A percentile compares a stretch with the other conserved stretches of the same genome.
phyloP scores from a whole-genome alignment of 2,888 invertebrate genomes.

The Dryococelus australis region DNA sequence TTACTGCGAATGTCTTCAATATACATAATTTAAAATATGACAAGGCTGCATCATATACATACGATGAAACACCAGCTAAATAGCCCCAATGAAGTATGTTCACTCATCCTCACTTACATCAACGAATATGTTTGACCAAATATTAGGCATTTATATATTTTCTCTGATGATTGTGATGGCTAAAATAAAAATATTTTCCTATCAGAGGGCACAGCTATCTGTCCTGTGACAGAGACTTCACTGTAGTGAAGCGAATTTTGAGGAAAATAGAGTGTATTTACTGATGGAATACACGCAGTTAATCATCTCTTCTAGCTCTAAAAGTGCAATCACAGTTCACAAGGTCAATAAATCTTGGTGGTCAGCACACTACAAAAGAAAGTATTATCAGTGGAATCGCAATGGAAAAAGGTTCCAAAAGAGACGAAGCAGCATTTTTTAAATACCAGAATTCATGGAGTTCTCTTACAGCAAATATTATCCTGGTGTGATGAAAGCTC shows the following conservation, averaged over 20 bases:
- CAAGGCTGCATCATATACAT: too few species aligned
- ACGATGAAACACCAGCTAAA: neutral
- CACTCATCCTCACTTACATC: neutral
- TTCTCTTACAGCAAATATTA: neutral
- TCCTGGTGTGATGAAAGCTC: constrained; percentile 13
- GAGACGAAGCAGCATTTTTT: constrained; percentile 6
- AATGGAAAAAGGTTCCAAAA: neutral
- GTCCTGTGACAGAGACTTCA: neutral
- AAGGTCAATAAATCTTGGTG: neutral
- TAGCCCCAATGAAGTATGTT: neutral
- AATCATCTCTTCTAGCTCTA: too few species aligned
- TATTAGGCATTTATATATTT: neutral
- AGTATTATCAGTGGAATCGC: neutral
- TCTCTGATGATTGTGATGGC: neutral
- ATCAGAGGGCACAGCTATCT: constrained; percentile 5
- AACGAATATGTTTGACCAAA: neutral
- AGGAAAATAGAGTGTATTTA: neutral
- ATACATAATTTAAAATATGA: neutral
- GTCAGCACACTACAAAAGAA: constrained; percentile 25
- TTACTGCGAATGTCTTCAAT: neutral
- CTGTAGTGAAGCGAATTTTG: neutral
- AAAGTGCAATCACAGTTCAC: too few species aligned
- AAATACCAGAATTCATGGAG: constrained; percentile 13
- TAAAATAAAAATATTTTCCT: constrained; percentile 21
- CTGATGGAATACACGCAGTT: constrained; percentile 6